These are phyloP conservation scores for Chinchilla lanigera DNA, from an alignment of 2,113 vertebrate species.

Conservation along the genomic window DNA sequence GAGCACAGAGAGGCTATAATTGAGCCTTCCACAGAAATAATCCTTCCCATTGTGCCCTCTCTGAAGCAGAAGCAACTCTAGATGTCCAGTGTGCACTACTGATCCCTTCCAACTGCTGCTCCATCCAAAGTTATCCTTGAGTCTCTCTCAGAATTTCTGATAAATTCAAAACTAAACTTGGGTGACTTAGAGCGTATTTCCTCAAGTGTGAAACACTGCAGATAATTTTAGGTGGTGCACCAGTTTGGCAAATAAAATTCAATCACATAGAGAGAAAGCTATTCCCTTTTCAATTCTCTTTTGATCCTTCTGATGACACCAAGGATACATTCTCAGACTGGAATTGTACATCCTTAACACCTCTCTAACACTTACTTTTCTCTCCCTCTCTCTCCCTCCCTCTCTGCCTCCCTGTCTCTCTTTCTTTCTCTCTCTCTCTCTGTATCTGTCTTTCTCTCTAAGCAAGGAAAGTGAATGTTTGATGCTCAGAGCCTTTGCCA, in stretches of 20 bases:
- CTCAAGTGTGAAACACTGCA: conserved; percentile 10
- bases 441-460: not conserved
- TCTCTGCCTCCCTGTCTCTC: not conserved
- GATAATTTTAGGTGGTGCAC: conserved; percentile 55
- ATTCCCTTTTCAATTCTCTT: conserved; percentile 67
- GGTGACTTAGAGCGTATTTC: conserved; percentile 21
- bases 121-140: not conserved
- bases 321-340: conserved; percentile 31
- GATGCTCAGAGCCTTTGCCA: conserved; percentile 21
- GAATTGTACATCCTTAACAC: conserved; percentile 26
- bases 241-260: conserved; percentile 68
- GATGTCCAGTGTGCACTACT: not conserved
- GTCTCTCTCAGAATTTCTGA: conserved; percentile 9
- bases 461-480: not conserved
- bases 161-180: conserved; percentile 52
- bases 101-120: not conserved
- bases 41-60: not conserved
- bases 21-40: not conserved
- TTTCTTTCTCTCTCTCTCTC: not conserved
- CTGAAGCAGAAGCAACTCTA: not conserved
- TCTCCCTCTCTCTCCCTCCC: not conserved
- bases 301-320: conserved; percentile 51
- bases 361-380: not conserved
- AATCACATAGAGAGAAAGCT: conserved; percentile 56
- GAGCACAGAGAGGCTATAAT: not conserved